A percentile compares a stretch with the other conserved stretches of the same genome.
phyloP scores from a whole-genome alignment of 2,113 vertebrate genomes.

The Zapornia atra region DNA sequence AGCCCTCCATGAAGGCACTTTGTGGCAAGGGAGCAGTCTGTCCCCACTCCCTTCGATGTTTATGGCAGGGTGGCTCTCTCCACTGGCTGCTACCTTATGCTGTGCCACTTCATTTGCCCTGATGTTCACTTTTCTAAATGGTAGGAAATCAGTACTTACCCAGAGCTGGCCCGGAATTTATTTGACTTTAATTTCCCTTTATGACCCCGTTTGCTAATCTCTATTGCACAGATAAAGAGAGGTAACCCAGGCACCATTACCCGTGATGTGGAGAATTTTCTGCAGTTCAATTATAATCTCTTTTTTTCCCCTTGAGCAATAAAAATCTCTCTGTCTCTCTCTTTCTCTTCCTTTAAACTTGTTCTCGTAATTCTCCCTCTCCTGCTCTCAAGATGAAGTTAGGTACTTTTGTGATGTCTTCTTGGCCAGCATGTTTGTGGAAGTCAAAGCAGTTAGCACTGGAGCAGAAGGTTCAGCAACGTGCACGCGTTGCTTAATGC shows the following conservation, averaged over 20 bases:
- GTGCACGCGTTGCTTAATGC: background rate
- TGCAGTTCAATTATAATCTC: conserved; percentile 66
- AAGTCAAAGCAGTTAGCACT: background rate
- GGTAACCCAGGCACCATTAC: conserved; percentile 67
- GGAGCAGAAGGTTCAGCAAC: background rate
- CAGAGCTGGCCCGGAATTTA: conserved; percentile 49
- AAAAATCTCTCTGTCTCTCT: conserved; percentile 15
- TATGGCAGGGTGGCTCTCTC: background rate
- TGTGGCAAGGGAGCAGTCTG: background rate
- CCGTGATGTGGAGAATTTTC: conserved; percentile 39
- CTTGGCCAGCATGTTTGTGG: background rate
- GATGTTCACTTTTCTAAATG: conserved; percentile 13
- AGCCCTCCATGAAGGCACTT: background rate
- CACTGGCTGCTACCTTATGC: background rate
- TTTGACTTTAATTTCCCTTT: conserved; percentile 69
- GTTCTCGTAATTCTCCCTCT: conserved; percentile 20
- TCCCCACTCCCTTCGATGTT: fast-evolving
- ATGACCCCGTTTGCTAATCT: conserved; percentile 63
- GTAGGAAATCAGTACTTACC: conserved; percentile 27
- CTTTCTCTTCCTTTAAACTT: conserved; percentile 10
- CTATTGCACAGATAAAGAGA: conserved; percentile 66
- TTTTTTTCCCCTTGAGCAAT: conserved; percentile 36
- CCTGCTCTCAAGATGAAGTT: background rate
- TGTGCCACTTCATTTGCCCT: background rate
- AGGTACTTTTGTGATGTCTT: background rate